Conservation (phyloP, 2,113 vertebrate genomes). For the Ptychochromis oligacanthus region DNA sequence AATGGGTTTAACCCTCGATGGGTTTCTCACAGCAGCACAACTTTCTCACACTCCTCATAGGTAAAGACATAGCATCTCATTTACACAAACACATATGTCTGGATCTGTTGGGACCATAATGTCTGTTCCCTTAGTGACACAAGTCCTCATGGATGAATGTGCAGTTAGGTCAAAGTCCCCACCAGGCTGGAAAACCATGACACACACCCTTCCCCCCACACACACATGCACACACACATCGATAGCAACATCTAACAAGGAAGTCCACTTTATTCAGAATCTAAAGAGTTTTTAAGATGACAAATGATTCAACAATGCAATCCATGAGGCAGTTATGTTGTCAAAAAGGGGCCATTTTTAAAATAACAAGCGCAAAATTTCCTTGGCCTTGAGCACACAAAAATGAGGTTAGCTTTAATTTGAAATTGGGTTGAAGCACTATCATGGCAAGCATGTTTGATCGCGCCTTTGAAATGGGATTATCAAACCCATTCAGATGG, state of each 20-base stretch:
- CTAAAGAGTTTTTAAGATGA: neutral
- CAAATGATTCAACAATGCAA: constrained; percentile 21
- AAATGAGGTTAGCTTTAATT: constrained; percentile 73
- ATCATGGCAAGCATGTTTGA: constrained; percentile 60
- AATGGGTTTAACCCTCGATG: neutral
- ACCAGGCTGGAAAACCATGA: neutral
- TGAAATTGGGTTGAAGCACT: constrained; percentile 58
- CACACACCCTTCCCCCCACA: neutral
- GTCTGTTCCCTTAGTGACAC: neutral
- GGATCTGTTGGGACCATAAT: neutral
- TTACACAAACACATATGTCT: neutral
- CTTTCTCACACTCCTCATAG: neutral
- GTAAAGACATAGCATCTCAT: neutral
- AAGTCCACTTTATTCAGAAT: constrained; percentile 8
- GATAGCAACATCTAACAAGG: constrained; percentile 21
- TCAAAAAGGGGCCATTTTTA: constrained; percentile 35
- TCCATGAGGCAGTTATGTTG: constrained; percentile 16
- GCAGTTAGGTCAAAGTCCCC: neutral
- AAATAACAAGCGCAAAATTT: constrained; percentile 40
- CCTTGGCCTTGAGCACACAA: constrained; percentile 49
- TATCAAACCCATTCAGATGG: constrained; percentile 61
- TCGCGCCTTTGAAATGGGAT: constrained; percentile 72
- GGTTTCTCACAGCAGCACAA: neutral
- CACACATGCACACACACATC: neutral
- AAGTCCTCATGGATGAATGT: neutral